Percentiles rank a stretch among this genome's conserved stretches.
phyloP scores from a whole-genome alignment of 2,888 invertebrate species.

The Strigamia crassipes region DNA sequence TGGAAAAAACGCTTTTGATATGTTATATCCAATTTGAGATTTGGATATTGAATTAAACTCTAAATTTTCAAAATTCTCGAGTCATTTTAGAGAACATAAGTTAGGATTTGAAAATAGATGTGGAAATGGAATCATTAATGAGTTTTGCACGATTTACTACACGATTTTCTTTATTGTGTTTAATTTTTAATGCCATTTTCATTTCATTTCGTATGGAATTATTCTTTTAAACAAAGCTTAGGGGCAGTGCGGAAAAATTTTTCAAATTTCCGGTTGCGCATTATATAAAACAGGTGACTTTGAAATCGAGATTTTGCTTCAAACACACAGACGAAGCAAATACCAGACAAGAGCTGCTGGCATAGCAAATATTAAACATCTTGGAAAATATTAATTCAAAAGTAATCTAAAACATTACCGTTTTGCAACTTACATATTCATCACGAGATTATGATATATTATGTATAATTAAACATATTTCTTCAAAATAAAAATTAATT shows the following conservation, averaged over 20 bases:
- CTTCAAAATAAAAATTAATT: background rate
- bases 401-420: too few relatives aligned
- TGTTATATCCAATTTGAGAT: background rate
- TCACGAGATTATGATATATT: background rate
- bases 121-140: too few relatives aligned
- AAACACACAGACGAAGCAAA: background rate
- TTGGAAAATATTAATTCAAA: background rate
- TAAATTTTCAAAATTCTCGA: background rate
- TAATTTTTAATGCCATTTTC: background rate
- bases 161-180: background rate
- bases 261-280: background rate
- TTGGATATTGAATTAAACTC: background rate
- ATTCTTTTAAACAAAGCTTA: background rate
- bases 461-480: slow-evolving; percentile 6
- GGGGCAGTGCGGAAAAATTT: background rate
- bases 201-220: background rate
- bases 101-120: too few relatives aligned
- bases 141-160: too few relatives aligned
- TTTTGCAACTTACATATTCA: background rate
- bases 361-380: background rate
- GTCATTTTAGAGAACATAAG: too few relatives aligned
- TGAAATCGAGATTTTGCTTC: background rate
- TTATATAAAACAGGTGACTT: background rate
- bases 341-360: background rate
- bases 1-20: background rate